Conservation (phyloP, 2,113 vertebrate genomes). For the Misgurnus mizolepis region DNA sequence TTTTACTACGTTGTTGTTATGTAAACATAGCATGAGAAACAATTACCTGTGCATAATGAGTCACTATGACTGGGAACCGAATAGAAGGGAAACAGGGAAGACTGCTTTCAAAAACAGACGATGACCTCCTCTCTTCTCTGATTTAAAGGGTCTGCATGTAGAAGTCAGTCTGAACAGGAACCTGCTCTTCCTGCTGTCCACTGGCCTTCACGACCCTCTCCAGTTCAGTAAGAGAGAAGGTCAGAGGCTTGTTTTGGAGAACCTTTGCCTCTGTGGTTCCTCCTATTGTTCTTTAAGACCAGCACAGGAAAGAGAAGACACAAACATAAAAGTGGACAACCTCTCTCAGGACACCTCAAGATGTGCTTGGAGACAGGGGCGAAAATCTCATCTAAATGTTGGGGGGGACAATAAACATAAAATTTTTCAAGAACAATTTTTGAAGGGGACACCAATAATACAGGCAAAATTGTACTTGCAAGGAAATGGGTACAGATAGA, state of each 20-base stretch:
- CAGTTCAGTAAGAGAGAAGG: background rate
- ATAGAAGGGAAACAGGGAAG: background rate
- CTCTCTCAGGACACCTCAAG: constrained; percentile 3
- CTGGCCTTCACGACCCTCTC: constrained; percentile 11
- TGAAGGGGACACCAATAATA: no score
- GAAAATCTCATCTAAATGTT: no score
- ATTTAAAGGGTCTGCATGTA: constrained; percentile 1
- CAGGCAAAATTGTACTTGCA: no score
- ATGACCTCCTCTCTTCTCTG: constrained; percentile 22
- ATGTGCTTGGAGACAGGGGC: constrained; percentile 27
- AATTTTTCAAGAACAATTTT: no score
- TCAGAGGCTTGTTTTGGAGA: constrained; percentile 34
- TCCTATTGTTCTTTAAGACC: constrained; percentile 41
- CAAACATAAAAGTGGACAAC: constrained; percentile 41
- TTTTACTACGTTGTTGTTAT: no score
- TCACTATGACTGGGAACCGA: background rate
- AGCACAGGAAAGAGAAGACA: constrained; percentile 50
- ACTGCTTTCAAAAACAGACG: background rate
- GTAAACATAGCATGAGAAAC: background rate
- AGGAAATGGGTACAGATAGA: no score
- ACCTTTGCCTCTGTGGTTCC: constrained; percentile 45
- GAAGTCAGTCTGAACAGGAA: constrained; percentile 35
- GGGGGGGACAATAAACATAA: no score
- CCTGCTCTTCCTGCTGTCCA: constrained; percentile 27
- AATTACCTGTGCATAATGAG: background rate